phyloP scores from a whole-genome alignment of 2,888 invertebrate genomes.

The Drosophila longiperda region DNA sequence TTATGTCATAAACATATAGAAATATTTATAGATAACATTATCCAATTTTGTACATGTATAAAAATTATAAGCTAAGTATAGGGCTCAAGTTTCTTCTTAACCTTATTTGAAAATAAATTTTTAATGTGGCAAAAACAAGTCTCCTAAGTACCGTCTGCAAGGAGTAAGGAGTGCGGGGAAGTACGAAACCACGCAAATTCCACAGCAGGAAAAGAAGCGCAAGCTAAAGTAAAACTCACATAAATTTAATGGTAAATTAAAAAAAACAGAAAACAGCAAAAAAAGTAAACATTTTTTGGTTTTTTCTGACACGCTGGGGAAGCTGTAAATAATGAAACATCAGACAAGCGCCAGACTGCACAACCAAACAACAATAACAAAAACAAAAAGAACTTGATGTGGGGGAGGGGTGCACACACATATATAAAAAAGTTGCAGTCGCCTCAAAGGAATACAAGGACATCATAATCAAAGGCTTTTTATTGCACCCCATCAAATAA shows the following conservation, averaged over 20 bases:
- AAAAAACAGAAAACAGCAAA: neutral
- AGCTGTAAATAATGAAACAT: conserved; percentile 76
- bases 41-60: neutral
- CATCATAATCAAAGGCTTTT: conserved; percentile 75
- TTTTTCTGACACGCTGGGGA: conserved; percentile 38
- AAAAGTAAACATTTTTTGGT: neutral
- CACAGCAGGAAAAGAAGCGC: neutral
- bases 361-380: conserved; percentile 49
- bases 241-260: conserved; percentile 49
- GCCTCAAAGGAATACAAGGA: conserved; percentile 63
- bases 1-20: neutral
- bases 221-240: conserved; percentile 46
- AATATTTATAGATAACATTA: neutral
- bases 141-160: conserved; percentile 37
- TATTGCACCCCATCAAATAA: conserved; percentile 72
- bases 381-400: conserved; percentile 11
- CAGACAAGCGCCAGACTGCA: conserved; percentile 75
- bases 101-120: conserved; percentile 46
- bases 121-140: conserved; percentile 55
- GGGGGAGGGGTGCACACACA: neutral
- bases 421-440: conserved; percentile 18
- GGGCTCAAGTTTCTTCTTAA: neutral
- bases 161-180: neutral
- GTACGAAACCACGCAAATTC: conserved; percentile 8
- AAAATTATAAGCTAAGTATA: neutral